Base-by-base conservation (phyloP, 2,797 vertebrate species). In the Rhabdomys pumilio region DNA sequence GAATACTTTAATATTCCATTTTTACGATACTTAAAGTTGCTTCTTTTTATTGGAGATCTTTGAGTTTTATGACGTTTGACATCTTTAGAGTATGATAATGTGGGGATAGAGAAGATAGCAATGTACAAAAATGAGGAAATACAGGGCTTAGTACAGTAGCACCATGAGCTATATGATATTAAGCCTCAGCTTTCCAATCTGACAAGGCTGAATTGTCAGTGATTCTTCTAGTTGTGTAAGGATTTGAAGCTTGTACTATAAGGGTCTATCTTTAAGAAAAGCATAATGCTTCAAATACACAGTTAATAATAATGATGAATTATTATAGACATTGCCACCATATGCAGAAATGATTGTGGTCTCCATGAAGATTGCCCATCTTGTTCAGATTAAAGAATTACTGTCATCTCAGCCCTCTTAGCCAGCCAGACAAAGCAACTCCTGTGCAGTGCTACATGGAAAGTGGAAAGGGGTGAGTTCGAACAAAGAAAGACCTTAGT, bases 21-120 rank as follows among this genome's bases (percentile, higher is more conserved):
- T 91, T 34, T 17, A 57, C 69, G 61, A 15, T 26, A 63, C 34
- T 59, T 73, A 83, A 34, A 24, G 47, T 93, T 84, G 9, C 10
- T 29, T 69, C 8, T 91, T 72, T 65, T 53, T 31, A 50, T 44
- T 89, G 17, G 44, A 91, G 22, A 67, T 73, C 14, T 95, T 96
- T 96, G 29, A 88, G 84, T 94, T 47, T 94, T 90, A 22, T 94
- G 67, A 34, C 90, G 93, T 38, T 94, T 65, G 12, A 59, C 69
- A 72, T 80, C 55, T 76, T 53, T 83, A 91, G 96, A 80, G 34
- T 88, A 84, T 90, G 41, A 89, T 75, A 75, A 81, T 47, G 6
- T 38, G 55, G 69, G 61, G 6, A 1, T 61, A 79, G 44, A n/a
- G 63, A 38, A 91, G 90, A 83, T 38, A 86, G n/a, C 31, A 82